Percentiles rank a stretch among this genome's conserved stretches.
Conservation (phyloP, 2,797 vertebrate genomes). For the Acridotheres tristis region DNA sequence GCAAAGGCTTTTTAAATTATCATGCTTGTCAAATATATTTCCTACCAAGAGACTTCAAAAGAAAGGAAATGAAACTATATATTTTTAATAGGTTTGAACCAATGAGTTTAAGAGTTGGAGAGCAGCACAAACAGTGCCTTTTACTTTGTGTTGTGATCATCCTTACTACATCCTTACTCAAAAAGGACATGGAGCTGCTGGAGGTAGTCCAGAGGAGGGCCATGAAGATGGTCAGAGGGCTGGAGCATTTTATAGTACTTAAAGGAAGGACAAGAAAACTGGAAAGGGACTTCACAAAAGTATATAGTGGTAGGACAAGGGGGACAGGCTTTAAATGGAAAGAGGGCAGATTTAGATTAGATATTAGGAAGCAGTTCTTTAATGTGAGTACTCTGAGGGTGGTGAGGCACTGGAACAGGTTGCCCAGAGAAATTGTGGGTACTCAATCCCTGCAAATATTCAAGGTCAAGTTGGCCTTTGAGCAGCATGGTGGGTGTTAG, state of each 20-base stretch:
- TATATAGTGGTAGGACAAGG: not conserved
- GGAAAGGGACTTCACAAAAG: not conserved
- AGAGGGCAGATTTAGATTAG: not conserved
- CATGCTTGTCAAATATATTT: not conserved
- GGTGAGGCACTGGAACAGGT: not conserved
- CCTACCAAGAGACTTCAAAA: not conserved
- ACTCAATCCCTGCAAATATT: not conserved
- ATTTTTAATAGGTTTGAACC: not conserved
- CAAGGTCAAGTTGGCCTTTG: not conserved
- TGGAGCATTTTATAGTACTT: not conserved
- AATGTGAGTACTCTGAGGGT: accelerated
- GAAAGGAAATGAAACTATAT: not conserved
- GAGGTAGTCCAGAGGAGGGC: not conserved
- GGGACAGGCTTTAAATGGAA: not conserved
- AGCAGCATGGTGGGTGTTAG: not conserved
- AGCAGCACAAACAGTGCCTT: not conserved
- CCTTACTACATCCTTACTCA: not conserved
- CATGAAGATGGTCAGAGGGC: not conserved
- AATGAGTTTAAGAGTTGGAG: not conserved
- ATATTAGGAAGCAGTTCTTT: not conserved
- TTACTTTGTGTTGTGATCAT: not conserved
- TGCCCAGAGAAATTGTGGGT: too few species aligned
- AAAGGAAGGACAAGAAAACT: not conserved
- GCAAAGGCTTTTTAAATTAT: not conserved
- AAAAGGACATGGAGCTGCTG: not conserved